A percentile compares a stretch with the other conserved stretches of the same genome.
phyloP scores from a whole-genome alignment of 2,113 vertebrate genomes.

The Muscicapa adusta region DNA sequence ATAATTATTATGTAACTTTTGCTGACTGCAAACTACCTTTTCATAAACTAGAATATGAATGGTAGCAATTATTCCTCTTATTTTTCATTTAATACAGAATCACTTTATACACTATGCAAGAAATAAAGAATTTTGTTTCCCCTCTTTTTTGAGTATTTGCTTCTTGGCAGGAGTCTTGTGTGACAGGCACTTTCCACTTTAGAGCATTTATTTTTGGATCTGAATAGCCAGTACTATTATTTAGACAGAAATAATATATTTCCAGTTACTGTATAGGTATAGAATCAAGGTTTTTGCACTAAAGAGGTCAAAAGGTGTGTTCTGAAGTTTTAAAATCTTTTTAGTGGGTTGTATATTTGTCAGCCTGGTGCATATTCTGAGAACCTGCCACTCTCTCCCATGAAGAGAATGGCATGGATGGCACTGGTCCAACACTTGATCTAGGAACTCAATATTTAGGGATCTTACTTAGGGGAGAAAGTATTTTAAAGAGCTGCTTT shows the following conservation, averaged over 20 bases:
- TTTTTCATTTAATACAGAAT: background rate
- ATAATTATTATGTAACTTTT: background rate
- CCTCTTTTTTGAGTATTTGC: background rate
- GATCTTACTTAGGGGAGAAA: background rate
- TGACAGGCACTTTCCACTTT: slow-evolving; percentile 6
- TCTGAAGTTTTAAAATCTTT: background rate
- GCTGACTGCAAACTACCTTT: background rate
- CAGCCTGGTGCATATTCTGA: background rate
- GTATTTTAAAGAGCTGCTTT: background rate
- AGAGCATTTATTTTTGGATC: background rate
- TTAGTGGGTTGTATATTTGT: background rate
- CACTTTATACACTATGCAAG: background rate
- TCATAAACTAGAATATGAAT: background rate
- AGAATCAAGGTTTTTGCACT: background rate
- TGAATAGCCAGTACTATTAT: background rate
- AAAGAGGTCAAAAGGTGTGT: background rate
- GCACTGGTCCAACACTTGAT: background rate
- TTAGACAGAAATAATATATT: background rate
- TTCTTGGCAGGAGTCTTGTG: background rate
- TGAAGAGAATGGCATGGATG: background rate
- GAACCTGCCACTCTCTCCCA: background rate
- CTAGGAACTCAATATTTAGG: background rate
- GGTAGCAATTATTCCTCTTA: background rate
- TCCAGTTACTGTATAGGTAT: background rate
- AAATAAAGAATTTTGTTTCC: background rate